Evolutionary conservation across 1,140 invertebrate genomes (phyloP).

Genomic region (Neuroterus valhalla): DNA sequence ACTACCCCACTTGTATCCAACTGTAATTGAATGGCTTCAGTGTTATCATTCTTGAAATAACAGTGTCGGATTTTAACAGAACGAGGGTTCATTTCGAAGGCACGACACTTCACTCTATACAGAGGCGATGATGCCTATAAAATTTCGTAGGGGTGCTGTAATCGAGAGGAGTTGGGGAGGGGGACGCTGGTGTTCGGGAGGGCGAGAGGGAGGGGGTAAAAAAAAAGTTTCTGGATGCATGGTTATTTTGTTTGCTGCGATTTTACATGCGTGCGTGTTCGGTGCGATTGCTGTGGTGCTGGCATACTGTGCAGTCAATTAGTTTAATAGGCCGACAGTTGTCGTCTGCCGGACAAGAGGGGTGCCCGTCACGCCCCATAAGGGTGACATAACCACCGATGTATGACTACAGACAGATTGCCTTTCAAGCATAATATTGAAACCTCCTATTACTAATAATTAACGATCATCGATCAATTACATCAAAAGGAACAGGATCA

Average conservation of each 20-base stretch:
- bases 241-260: conserved; percentile 50
- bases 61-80: conserved; percentile 38
- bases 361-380: conserved; percentile 39
- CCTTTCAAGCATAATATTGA: conserved; percentile 7
- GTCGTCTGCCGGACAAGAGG: conserved; percentile 57
- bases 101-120: conserved; percentile 45
- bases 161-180: conserved; percentile 54
- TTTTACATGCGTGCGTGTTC: conserved; percentile 52
- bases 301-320: conserved; percentile 70
- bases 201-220: background rate
- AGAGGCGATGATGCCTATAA: conserved; percentile 65
- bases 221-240: conserved; percentile 25
- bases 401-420: conserved; percentile 34
- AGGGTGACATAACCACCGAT: conserved; percentile 42
- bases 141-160: conserved; percentile 61
- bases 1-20: background rate
- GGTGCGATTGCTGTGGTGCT: conserved; percentile 52
- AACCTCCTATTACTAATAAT: conserved; percentile 8
- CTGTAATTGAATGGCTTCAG: background rate
- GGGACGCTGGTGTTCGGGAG: too few species aligned
- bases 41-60: background rate
- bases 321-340: conserved; percentile 75
- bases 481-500: too few species aligned
- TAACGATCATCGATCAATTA: conserved; percentile 14
- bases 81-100: conserved; percentile 44